These are phyloP conservation scores for Rhynchonycteris naso DNA, from an alignment of 2,797 vertebrate species.

Conservation along the genomic window DNA sequence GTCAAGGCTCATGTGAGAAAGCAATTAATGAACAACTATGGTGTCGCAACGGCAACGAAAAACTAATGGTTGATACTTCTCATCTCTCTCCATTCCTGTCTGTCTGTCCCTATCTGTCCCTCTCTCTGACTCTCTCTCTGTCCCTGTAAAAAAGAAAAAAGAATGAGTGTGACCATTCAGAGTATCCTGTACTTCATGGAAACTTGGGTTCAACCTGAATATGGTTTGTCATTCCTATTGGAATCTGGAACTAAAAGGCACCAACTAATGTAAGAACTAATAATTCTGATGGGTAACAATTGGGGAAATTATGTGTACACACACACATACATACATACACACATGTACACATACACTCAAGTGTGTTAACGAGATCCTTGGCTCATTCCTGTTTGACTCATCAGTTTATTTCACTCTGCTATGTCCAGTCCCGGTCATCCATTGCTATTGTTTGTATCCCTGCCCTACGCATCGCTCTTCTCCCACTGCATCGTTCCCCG, in stretches of 20 bases:
- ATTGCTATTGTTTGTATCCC: background rate
- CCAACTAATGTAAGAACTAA: background rate
- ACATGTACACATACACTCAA: background rate
- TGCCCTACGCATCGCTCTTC: background rate
- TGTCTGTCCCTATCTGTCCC: no score
- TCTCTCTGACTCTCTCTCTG: no score
- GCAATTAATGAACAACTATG: no score
- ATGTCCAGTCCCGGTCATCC: background rate
- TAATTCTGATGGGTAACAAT: background rate
- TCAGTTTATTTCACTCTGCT: background rate
- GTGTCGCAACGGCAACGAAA: no score
- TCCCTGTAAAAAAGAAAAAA: no score
- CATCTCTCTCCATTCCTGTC: no score
- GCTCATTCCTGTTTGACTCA: background rate
- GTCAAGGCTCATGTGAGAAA: no score
- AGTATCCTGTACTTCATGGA: slow-evolving; percentile 8
- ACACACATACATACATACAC: fast-evolving
- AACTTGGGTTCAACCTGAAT: background rate
- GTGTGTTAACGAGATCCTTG: background rate
- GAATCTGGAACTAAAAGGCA: slow-evolving; percentile 16
- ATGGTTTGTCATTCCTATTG: background rate
- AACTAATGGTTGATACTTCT: no score
- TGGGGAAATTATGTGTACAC: background rate
- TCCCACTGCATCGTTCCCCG: background rate
- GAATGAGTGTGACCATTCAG: background rate